These are phyloP conservation scores for Dynastes hyllus DNA, from an alignment of 2,888 invertebrate genomes.

Conservation along the genomic window DNA sequence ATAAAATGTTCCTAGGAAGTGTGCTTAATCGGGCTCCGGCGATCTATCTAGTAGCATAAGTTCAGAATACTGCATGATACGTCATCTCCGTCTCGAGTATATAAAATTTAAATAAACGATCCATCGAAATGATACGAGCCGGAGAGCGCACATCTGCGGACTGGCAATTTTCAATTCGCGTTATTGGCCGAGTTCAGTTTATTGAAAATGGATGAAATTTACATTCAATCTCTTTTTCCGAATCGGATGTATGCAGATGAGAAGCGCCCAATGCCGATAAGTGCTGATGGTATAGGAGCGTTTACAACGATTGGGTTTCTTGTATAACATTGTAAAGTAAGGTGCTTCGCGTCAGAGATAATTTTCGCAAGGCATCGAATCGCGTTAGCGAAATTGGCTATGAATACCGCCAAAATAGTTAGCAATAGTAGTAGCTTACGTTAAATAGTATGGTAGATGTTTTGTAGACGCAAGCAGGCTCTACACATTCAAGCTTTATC, in stretches of 20 bases:
- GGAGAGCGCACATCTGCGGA: constrained; percentile 26
- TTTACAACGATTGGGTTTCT: background rate
- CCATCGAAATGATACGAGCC: background rate
- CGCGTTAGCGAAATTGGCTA: too few relatives aligned
- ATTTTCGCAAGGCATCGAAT: background rate
- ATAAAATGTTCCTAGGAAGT: background rate
- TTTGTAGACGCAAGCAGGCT: too few relatives aligned
- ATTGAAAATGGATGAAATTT: constrained; percentile 44
- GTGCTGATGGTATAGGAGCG: background rate
- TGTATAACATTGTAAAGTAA: constrained; percentile 2
- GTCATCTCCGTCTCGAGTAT: constrained; percentile 26
- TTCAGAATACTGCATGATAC: background rate
- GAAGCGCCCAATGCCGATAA: background rate
- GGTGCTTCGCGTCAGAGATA: background rate
- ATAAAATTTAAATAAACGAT: constrained; percentile 40
- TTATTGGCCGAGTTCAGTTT: constrained; percentile 27
- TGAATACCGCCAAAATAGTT: too few relatives aligned
- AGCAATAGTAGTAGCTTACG: too few relatives aligned
- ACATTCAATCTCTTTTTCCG: constrained; percentile 40
- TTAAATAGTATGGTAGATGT: too few relatives aligned
- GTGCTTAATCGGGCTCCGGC: background rate
- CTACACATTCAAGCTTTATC: too few relatives aligned
- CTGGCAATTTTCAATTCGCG: constrained; percentile 34
- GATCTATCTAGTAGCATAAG: background rate
- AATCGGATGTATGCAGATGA: constrained; percentile 32